A percentile compares a stretch with the other conserved stretches of the same genome.
Conservation (phyloP, 1,140 invertebrate genomes). For the Drosophila pachea region DNA sequence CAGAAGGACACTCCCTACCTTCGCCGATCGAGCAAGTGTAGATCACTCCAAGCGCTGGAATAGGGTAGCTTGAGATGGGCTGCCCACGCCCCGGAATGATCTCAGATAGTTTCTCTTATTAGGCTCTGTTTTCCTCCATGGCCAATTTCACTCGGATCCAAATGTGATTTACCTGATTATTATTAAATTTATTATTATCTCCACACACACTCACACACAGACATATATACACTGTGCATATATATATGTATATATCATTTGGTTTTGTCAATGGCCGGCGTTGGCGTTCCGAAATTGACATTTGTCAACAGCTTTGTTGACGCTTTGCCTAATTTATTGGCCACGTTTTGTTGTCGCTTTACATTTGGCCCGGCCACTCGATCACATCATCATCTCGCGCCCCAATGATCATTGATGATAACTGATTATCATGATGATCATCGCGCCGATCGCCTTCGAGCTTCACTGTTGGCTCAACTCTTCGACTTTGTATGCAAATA, state of each 20-base stretch:
- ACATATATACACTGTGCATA: background rate
- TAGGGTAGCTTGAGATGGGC: too few relatives aligned
- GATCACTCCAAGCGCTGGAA: too few relatives aligned
- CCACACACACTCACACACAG: background rate
- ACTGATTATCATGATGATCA: constrained; percentile 3
- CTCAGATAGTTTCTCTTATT: constrained; percentile 21
- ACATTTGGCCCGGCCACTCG: constrained; percentile 29
- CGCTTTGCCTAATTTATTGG: constrained; percentile 53
- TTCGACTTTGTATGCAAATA: constrained; percentile 40
- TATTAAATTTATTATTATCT: background rate
- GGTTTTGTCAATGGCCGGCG: constrained; percentile 24
- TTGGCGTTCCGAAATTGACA: constrained; percentile 42
- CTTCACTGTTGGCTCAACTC: constrained; percentile 37
- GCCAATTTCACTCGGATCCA: constrained; percentile 24
- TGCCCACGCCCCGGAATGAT: constrained; percentile 17
- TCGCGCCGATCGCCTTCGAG: background rate
- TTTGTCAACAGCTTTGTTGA: constrained; percentile 51
- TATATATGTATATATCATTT: constrained; percentile 11
- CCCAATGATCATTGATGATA: constrained; percentile 17
- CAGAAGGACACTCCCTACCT: too few relatives aligned
- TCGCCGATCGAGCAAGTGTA: too few relatives aligned
- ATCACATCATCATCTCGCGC: constrained; percentile 39
- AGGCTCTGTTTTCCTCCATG: constrained; percentile 10
- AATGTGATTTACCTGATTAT: constrained; percentile 2
- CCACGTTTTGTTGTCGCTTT: constrained; percentile 50